Evolutionary conservation across 2,797 vertebrate species (phyloP).

Genomic region (Eospalax fontanierii): DNA sequence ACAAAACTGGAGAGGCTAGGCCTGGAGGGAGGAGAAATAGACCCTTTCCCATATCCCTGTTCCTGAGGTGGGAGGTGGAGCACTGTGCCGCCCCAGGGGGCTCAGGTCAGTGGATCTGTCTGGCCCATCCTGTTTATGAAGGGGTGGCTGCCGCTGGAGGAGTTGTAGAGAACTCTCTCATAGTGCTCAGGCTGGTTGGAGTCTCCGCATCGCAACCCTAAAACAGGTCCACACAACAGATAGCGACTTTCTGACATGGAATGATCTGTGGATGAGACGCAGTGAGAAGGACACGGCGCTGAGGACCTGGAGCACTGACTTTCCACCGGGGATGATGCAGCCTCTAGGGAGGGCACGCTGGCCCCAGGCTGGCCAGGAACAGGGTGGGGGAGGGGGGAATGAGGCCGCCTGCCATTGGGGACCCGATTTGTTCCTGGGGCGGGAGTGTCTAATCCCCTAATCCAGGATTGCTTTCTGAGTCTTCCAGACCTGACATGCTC

Average conservation of each 20-base stretch:
- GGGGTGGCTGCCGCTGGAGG: not conserved
- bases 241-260: slow-evolving; percentile 10
- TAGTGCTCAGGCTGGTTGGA: slow-evolving; percentile 35
- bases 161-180: slow-evolving; percentile 41
- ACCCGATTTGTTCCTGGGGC: slow-evolving; percentile 82
- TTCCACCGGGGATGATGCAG: slow-evolving; percentile 61
- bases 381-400: slow-evolving; percentile 70
- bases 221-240: slow-evolving; percentile 18
- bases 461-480: slow-evolving; percentile 86
- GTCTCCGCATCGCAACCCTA: not conserved
- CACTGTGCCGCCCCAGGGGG: not conserved
- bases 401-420: slow-evolving; percentile 73
- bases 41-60: not conserved
- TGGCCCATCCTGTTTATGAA: slow-evolving; percentile 45
- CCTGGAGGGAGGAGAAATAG: slow-evolving; percentile 15
- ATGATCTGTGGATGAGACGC: not conserved
- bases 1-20: slow-evolving; percentile 60
- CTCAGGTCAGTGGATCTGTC: slow-evolving; percentile 41
- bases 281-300: not conserved
- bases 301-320: slow-evolving; percentile 17
- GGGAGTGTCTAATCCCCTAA: slow-evolving; percentile 84
- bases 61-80: slow-evolving; percentile 43
- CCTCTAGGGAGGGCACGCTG: slow-evolving; percentile 61
- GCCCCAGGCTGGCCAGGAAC: not conserved
- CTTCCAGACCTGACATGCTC: slow-evolving; percentile 74